These are phyloP conservation scores for Hypotaenidia okinawae DNA, from an alignment of 2,797 vertebrate species.

Conservation along the genomic window DNA sequence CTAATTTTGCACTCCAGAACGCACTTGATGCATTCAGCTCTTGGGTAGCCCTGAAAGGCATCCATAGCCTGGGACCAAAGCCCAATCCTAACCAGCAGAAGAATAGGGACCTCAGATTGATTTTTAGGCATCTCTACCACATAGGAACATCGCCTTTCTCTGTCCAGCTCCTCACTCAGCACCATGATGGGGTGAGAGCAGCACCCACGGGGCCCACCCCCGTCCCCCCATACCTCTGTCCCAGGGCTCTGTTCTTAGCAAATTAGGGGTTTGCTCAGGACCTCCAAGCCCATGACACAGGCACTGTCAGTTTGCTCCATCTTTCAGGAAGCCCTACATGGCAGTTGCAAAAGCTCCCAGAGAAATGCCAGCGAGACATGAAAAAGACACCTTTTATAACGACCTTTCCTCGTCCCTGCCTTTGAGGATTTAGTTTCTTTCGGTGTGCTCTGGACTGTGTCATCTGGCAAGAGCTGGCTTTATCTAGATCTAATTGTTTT, in stretches of 20 bases:
- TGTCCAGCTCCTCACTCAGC: not conserved
- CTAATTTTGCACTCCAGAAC: not conserved
- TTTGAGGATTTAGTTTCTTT: conserved; percentile 46
- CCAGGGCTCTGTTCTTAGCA: not conserved
- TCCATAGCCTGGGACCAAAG: not conserved
- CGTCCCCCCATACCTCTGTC: not conserved
- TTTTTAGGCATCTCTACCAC: not conserved
- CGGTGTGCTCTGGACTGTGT: conserved; percentile 27
- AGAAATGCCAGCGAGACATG: not conserved
- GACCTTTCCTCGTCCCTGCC: not conserved
- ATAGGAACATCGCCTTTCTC: not conserved
- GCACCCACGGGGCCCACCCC: too few relatives aligned
- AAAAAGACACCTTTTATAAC: not conserved
- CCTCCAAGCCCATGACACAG: accelerated
- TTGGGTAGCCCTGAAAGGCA: accelerated
- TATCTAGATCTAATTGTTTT: conserved; percentile 51
- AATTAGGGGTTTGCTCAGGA: not conserved
- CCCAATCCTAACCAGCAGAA: not conserved
- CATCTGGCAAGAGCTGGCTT: conserved; percentile 30
- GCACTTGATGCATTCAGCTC: not conserved
- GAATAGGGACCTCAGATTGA: not conserved
- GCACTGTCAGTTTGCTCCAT: accelerated
- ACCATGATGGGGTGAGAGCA: accelerated
- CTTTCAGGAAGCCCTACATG: not conserved
- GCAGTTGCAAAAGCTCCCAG: not conserved